Conservation (phyloP, 2,888 invertebrate genomes). For the Pogonocherus hispidulus region DNA sequence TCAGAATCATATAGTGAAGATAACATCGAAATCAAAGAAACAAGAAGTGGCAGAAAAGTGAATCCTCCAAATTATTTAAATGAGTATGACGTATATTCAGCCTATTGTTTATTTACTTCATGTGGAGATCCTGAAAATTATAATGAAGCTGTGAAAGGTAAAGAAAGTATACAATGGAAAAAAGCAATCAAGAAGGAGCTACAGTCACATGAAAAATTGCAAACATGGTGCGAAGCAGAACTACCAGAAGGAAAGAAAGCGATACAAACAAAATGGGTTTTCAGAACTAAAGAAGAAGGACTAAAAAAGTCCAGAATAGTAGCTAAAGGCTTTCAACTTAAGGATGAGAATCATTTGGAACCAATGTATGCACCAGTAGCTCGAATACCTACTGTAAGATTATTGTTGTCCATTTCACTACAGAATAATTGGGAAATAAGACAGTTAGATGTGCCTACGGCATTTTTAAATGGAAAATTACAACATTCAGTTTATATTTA, state of each 20-base stretch:
- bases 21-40: too few relatives aligned
- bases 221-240: background rate
- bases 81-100: background rate
- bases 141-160: too few relatives aligned
- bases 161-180: too few relatives aligned
- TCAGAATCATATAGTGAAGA: too few relatives aligned
- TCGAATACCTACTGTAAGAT: slow-evolving; percentile 42
- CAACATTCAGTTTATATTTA: slow-evolving; percentile 3
- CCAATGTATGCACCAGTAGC: slow-evolving; percentile 42
- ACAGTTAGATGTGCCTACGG: background rate
- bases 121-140: too few relatives aligned
- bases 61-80: background rate
- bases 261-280: slow-evolving; percentile 28
- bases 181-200: background rate
- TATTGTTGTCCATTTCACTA: slow-evolving; percentile 40
- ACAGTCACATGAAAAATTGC: background rate
- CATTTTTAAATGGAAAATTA: background rate
- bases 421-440: background rate
- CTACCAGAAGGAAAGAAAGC: background rate
- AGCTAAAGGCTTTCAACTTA: slow-evolving; percentile 39
- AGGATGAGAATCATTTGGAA: slow-evolving; percentile 34
- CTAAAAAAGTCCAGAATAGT: slow-evolving; percentile 42
- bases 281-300: slow-evolving; percentile 33
- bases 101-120: too few relatives aligned
- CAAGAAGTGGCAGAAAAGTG: background rate